Percentiles rank a stretch among this genome's conserved stretches.
Conservation (phyloP, 2,113 vertebrate genomes). For the Eudorcas thomsonii region DNA sequence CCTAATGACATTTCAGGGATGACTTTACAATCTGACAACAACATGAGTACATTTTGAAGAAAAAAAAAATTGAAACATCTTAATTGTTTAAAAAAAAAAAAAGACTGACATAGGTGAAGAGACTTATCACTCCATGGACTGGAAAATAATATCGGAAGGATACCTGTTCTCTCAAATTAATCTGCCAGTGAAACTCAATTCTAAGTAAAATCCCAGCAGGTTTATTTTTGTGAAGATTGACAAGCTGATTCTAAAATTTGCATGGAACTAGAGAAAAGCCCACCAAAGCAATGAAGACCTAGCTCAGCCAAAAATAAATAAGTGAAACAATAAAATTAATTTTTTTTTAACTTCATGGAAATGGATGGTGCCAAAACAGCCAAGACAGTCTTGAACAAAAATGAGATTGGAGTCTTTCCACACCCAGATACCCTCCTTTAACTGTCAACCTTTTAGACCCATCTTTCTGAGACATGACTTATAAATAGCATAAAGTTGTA, state of each 20-base stretch:
- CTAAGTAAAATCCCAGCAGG: background rate
- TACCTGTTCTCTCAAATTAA: background rate
- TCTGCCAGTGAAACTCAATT: background rate
- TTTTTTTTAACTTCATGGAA: background rate
- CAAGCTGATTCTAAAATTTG: background rate
- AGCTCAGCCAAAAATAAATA: background rate
- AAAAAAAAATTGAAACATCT: background rate
- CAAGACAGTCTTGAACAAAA: background rate
- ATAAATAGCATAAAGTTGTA: background rate
- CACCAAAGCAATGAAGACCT: background rate
- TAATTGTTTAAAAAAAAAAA: background rate
- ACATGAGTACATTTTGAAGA: background rate
- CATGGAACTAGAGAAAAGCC: background rate
- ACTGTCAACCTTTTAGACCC: background rate
- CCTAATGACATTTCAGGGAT: background rate
- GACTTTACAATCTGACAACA: background rate
- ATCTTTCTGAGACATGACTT: background rate
- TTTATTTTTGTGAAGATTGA: slow-evolving; percentile 17
- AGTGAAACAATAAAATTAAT: background rate
- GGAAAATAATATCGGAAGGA: background rate
- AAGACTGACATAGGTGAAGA: background rate
- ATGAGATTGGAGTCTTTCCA: background rate
- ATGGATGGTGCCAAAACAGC: background rate
- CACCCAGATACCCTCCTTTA: background rate
- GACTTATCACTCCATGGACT: background rate